phyloP scores from a whole-genome alignment of 2,113 vertebrate genomes.

The Ceuthmochares aereus region DNA sequence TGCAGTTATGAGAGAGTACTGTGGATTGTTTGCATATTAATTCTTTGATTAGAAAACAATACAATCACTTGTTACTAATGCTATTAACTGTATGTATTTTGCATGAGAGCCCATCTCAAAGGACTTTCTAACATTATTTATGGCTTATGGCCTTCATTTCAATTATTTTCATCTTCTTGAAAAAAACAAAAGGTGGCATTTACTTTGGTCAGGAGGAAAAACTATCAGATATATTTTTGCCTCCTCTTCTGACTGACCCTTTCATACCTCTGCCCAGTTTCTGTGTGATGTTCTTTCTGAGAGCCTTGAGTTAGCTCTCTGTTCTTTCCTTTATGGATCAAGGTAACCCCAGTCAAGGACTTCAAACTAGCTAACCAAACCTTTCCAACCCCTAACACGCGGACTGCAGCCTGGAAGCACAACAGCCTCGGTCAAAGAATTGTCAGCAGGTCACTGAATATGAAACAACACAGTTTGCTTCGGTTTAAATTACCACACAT shows the following conservation, averaged over 20 bases:
- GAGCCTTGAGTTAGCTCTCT: background rate
- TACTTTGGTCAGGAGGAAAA: background rate
- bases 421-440: background rate
- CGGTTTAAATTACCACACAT: background rate
- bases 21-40: background rate
- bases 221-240: background rate
- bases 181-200: background rate
- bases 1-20: background rate
- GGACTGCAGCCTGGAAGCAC: rapidly evolving
- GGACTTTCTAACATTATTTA: background rate
- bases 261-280: background rate
- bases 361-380: background rate
- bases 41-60: background rate
- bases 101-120: background rate
- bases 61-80: background rate
- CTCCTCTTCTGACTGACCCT: background rate
- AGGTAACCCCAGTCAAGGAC: background rate
- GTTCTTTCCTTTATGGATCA: background rate
- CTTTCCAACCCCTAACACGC: background rate
- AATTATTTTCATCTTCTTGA: background rate
- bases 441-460: background rate
- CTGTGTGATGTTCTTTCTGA: background rate
- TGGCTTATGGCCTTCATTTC: background rate
- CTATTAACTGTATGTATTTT: background rate
- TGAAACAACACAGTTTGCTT: background rate